These are phyloP conservation scores for Bungarus multicinctus DNA, from an alignment of 2,113 vertebrate species.

Conservation along the genomic window DNA sequence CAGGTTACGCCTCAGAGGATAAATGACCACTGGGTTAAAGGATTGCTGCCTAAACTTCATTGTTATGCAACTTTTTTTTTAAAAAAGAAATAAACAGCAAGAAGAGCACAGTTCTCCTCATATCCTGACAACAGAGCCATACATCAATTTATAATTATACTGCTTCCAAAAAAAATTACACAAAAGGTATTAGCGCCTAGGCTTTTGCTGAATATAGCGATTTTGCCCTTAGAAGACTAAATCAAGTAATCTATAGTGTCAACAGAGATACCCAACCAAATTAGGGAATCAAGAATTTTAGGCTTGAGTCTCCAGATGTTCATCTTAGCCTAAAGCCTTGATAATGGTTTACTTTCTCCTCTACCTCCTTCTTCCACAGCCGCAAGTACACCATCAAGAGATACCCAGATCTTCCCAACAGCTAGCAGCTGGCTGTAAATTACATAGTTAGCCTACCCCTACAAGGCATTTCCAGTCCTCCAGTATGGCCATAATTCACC, in stretches of 20 bases:
- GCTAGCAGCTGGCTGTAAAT: neutral
- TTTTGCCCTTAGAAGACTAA: neutral
- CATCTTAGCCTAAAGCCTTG: neutral
- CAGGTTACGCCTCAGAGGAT: neutral
- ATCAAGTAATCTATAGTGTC: neutral
- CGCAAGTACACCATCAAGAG: neutral
- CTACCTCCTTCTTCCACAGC: neutral
- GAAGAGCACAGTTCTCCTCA: neutral
- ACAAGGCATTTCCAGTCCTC: neutral
- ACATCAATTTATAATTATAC: neutral
- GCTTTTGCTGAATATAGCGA: neutral
- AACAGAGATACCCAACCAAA: neutral
- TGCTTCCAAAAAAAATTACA: neutral
- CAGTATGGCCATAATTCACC: neutral
- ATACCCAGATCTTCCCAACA: neutral
- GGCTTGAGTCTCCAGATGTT: neutral
- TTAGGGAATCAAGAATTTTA: neutral
- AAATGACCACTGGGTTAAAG: neutral
- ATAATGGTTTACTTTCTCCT: neutral
- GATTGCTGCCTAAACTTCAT: neutral
- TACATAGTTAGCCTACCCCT: neutral
- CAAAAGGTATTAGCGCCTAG: neutral
- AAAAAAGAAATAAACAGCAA: neutral
- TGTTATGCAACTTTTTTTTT: neutral
- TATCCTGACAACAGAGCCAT: neutral